phyloP scores from a whole-genome alignment of 2,888 invertebrate species.

The Sinhomidia bicolor region DNA sequence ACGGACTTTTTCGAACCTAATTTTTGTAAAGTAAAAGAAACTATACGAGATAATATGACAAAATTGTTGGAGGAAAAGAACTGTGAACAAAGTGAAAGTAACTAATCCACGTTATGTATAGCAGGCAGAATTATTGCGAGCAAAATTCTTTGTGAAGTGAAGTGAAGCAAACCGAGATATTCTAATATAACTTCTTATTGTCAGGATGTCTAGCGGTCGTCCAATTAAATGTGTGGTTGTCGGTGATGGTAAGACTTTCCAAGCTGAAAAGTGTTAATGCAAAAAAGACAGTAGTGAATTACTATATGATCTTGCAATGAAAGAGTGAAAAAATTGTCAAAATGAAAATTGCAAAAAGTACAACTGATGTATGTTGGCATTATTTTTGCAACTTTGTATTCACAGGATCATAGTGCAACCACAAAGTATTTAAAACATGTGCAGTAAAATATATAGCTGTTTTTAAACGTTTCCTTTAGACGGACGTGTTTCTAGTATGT shows the following conservation, averaged over 20 bases:
- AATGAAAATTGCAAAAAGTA: not conserved
- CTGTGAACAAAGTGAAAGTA: conserved; percentile 47
- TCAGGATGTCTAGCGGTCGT: conserved; percentile 78
- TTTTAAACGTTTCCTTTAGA: conserved; percentile 84
- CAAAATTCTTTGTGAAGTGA: conserved; percentile 14
- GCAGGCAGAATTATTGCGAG: not conserved
- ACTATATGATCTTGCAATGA: not conserved
- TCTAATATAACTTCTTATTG: not conserved
- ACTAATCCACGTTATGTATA: conserved; percentile 10
- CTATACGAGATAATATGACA: not conserved
- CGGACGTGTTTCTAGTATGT: conserved; percentile 99
- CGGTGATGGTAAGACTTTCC: conserved; percentile 73
- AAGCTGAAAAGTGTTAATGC: not conserved
- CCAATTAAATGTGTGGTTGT: conserved; percentile 80
- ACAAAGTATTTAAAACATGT: no score
- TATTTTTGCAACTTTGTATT: not conserved
- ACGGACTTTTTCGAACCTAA: conserved; percentile 19
- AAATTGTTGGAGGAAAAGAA: not conserved
- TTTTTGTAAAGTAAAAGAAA: not conserved
- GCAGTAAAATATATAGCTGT: no score
- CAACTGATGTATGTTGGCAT: not conserved
- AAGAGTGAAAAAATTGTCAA: not conserved
- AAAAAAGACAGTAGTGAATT: not conserved
- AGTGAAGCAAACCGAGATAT: conserved; percentile 21
- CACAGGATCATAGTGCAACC: not conserved